Evolutionary conservation across 2,888 invertebrate genomes (phyloP).

Genomic region (Chaetogeoica ovagalla): DNA sequence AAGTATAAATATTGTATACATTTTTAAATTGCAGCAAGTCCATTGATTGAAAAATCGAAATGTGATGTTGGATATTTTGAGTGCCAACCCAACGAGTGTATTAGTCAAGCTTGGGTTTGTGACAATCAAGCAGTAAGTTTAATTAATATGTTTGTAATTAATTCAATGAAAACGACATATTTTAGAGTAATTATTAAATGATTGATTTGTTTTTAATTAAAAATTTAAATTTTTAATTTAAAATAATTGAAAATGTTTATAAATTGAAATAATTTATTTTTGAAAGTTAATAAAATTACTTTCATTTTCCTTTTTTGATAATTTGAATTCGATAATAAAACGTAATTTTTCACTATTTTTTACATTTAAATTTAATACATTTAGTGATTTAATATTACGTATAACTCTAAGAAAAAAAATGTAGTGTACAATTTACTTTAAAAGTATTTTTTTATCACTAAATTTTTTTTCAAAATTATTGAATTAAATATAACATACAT

Average conservation of each 20-base stretch:
- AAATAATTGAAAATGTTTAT: neutral
- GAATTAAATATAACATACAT: too few species aligned
- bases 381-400: too few species aligned
- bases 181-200: neutral
- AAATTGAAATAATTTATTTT: neutral
- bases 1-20: neutral
- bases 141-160: neutral
- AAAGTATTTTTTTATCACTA: too few species aligned
- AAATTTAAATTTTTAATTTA: neutral
- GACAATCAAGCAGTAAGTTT: slow-evolving; percentile 63
- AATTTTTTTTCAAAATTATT: too few species aligned
- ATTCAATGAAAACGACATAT: too few species aligned
- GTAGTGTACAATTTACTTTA: too few species aligned
- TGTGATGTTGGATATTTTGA: slow-evolving; percentile 51
- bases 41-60: slow-evolving; percentile 30
- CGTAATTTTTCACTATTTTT: too few species aligned
- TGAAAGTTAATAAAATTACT: too few species aligned
- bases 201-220: neutral
- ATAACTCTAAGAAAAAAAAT: too few species aligned
- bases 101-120: slow-evolving; percentile 64
- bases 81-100: slow-evolving; percentile 60
- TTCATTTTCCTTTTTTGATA: too few species aligned
- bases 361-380: too few species aligned
- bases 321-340: too few species aligned
- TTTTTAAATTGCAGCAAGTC: slow-evolving; percentile 18